phyloP scores from a whole-genome alignment of 2,888 invertebrate species.

The Drosophila cognata region DNA sequence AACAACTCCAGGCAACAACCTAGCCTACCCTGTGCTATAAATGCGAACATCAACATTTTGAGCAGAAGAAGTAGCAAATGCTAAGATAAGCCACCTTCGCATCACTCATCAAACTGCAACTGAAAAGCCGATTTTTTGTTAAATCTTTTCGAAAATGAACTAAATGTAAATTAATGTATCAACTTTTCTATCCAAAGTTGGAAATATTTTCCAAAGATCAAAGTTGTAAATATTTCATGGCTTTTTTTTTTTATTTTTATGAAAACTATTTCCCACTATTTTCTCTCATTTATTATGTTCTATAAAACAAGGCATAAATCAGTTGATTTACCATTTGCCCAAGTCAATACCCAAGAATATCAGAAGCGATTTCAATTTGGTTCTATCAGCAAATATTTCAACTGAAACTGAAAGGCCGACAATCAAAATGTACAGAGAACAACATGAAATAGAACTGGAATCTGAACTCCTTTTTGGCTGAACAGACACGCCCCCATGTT shows the following conservation, averaged over 20 bases:
- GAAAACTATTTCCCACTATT: not conserved
- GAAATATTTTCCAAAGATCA: not conserved
- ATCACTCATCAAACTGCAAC: not conserved
- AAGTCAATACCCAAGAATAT: constrained; percentile 2
- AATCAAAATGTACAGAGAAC: not conserved
- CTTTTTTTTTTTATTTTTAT: not conserved
- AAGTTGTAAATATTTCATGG: not conserved
- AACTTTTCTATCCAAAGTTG: not conserved
- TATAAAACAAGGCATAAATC: constrained; percentile 10
- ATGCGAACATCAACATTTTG: constrained; percentile 56
- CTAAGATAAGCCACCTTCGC: not conserved
- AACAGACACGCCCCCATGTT: constrained; percentile 35
- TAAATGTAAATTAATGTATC: not conserved
- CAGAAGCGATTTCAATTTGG: not conserved
- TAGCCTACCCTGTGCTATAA: constrained; percentile 24
- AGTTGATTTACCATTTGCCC: constrained; percentile 15
- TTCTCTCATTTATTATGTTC: not conserved
- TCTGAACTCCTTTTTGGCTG: constrained; percentile 13
- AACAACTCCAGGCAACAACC: constrained; percentile 5
- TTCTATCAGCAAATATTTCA: constrained; percentile 22
- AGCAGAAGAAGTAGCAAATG: not conserved
- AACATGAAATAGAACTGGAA: not conserved
- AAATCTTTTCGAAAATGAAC: not conserved
- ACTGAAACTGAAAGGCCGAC: constrained; percentile 25
- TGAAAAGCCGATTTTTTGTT: not conserved